Conservation (phyloP, 2,888 invertebrate genomes). For the Xylophagus ater region DNA sequence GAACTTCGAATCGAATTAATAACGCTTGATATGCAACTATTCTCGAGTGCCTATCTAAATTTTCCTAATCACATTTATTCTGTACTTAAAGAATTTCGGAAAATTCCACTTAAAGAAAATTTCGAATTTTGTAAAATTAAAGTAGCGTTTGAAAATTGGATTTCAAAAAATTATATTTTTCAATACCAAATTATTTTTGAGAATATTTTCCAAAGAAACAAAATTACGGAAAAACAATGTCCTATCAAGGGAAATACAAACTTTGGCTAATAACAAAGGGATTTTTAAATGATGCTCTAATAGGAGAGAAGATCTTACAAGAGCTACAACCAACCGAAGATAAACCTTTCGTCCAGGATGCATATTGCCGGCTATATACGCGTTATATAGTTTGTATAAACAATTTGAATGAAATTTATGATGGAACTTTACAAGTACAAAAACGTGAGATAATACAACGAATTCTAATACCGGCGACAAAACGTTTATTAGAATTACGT, state of each 20-base stretch:
- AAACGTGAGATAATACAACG: conserved; percentile 28
- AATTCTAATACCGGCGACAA: conserved; percentile 27
- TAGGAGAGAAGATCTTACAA: conserved; percentile 33
- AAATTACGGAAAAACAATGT: conserved; percentile 27
- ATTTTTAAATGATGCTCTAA: conserved; percentile 34
- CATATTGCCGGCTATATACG: conserved; percentile 31
- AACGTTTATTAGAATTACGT: conserved; percentile 45
- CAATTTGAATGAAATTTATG: conserved; percentile 31
- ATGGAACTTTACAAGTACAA: conserved; percentile 34
- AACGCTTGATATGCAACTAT: too few relatives aligned
- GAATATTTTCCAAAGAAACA: neutral
- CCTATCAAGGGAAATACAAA: conserved; percentile 40
- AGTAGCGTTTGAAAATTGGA: too few relatives aligned
- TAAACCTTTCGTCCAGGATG: conserved; percentile 25
- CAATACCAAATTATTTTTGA: too few relatives aligned
- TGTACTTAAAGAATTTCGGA: too few relatives aligned
- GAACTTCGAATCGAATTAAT: too few relatives aligned
- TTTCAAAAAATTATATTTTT: too few relatives aligned
- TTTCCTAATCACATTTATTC: too few relatives aligned
- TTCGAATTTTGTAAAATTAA: too few relatives aligned
- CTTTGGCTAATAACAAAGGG: conserved; percentile 42
- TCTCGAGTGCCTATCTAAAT: too few relatives aligned
- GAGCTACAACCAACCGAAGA: conserved; percentile 25
- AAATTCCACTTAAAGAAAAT: too few relatives aligned
- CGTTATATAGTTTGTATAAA: conserved; percentile 31